Evolutionary conservation across 2,797 vertebrate genomes (phyloP), one percentile per base, ranked within the genome.

Genomic region (Channa striata): DNA sequence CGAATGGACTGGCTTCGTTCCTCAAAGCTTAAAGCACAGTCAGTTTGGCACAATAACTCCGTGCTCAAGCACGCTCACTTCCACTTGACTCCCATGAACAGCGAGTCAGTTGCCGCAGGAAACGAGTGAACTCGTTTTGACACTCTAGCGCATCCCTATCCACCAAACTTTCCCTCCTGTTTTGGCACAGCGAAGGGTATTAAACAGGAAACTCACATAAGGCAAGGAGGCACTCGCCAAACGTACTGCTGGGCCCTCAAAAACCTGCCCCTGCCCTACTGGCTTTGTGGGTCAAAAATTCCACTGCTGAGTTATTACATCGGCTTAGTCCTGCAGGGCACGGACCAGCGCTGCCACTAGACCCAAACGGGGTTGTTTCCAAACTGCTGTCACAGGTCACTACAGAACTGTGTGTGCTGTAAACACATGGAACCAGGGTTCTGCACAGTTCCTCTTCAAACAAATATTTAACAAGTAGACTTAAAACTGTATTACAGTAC

Each of bases 21-120:
- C 70, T 85, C 74, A 53, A 69, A 76, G 85, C 84, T 77, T 64
- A 21, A 54, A 82, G 77, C 74, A 9, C 71, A 46, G 69, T 77
- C 72, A 54, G 36, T 74, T 80, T 86, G 80, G 85, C 77, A 82
- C 70, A 37, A 51, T 20, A 6, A 36, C 37, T 69, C 43, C 11
- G 1, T 50, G 70, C 53, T 77, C 17, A 46, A 71, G 51, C 56
- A 33, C 21, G 46, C 56, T 59, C 57, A 25, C 70, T 33, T 63
- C 42, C 36, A n/a, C 30, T 23, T 33, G 71, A 72, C 62, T 81
- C 51, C 25, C 42, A 11, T 13, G 7, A 58, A 8, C 47, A 59
- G 48, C 14, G 0, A 74, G 72, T 70, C 65, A 42, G 47, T 59
- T 71, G 68, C 54, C 57, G 58, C 49, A 68, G 65, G 69, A 76